A percentile compares a stretch with the other conserved stretches of the same genome.
Evolutionary conservation across 2,797 vertebrate species (phyloP).

Genomic region (Chloroceryle inda): DNA sequence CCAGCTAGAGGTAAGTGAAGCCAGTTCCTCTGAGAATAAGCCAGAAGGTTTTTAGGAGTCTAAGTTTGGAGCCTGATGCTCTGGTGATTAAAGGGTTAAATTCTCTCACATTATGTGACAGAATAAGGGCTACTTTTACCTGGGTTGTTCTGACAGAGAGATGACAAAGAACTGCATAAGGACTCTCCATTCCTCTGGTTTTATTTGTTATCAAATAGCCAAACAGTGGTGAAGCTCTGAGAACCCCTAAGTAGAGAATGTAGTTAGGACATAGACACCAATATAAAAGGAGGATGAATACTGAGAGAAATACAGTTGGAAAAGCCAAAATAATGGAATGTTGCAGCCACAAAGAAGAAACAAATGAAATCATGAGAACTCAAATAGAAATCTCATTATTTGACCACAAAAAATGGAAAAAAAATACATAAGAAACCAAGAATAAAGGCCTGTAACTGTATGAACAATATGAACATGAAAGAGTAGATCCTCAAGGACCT

Average conservation of each 20-base stretch:
- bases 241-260: not conserved
- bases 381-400: not conserved
- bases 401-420: not conserved
- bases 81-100: not conserved
- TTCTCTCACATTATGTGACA: not conserved
- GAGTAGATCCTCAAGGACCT: not conserved
- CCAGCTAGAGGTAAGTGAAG: not conserved
- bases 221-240: not conserved
- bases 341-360: not conserved
- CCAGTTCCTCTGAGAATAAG: not conserved
- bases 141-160: not conserved
- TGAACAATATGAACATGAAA: not conserved
- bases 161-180: not conserved
- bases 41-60: not conserved
- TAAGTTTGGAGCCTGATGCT: not conserved
- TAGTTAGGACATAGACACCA: not conserved
- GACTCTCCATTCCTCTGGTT: not conserved
- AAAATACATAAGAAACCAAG: not conserved
- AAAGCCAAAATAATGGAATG: not conserved
- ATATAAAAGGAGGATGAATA: not conserved
- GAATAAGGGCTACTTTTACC: not conserved
- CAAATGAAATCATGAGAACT: not conserved
- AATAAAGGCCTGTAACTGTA: not conserved
- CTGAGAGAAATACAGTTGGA: not conserved
- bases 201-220: not conserved